Conservation (phyloP, 2,113 vertebrate species). For the Seriola rivoliana region DNA sequence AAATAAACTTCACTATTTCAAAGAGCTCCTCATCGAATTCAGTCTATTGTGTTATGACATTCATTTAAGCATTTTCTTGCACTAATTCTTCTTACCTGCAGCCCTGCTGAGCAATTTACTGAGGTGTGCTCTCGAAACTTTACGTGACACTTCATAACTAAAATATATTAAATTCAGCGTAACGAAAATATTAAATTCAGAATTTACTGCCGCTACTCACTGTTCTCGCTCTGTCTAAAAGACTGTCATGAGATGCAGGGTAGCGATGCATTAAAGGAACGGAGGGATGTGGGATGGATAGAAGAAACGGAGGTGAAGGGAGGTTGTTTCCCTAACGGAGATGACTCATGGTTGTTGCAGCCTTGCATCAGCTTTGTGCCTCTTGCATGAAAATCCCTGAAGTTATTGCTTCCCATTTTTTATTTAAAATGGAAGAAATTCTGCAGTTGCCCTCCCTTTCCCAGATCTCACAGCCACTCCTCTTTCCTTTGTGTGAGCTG, state of each 20-base stretch:
- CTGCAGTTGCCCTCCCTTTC: slow-evolving; percentile 6
- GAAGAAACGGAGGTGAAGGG: neutral
- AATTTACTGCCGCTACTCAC: neutral
- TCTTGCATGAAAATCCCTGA: slow-evolving; percentile 33
- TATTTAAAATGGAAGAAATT: neutral
- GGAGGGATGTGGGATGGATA: slow-evolving; percentile 4
- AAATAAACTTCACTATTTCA: neutral
- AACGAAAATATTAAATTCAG: neutral
- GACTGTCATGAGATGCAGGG: slow-evolving; percentile 11
- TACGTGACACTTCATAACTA: neutral
- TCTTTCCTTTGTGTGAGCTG: neutral
- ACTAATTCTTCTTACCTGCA: neutral
- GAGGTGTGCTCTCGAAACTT: neutral
- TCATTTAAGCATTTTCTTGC: neutral
- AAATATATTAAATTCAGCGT: too few species aligned
- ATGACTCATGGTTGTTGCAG: slow-evolving; percentile 66
- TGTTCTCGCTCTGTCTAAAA: neutral
- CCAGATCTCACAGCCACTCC: neutral
- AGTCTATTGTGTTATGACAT: neutral
- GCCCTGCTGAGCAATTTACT: neutral
- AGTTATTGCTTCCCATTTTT: slow-evolving; percentile 20
- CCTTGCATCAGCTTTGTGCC: slow-evolving; percentile 46
- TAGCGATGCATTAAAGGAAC: slow-evolving; percentile 17
- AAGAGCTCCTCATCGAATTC: slow-evolving; percentile 1
- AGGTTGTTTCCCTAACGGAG: slow-evolving; percentile 33